Evolutionary conservation across 2,797 vertebrate species (phyloP).

Genomic region (Pampus argenteus): DNA sequence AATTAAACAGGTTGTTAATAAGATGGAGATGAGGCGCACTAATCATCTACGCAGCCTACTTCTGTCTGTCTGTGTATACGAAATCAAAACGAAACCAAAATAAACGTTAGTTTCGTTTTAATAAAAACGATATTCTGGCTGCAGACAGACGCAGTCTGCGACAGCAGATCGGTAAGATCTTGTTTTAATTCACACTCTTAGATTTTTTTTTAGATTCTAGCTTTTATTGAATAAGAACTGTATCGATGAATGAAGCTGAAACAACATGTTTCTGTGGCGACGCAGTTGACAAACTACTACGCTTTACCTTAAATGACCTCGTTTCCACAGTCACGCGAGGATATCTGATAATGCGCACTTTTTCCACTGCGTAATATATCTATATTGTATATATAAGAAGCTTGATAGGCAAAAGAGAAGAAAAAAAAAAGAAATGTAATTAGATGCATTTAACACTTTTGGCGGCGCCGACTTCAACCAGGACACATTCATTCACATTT

Average conservation of each 20-base stretch:
- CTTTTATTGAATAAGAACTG: not conserved
- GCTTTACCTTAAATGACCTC: conserved; percentile 44
- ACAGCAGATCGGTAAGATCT: conserved; percentile 53
- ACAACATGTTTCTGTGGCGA: rapidly evolving
- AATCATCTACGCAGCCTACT: no score
- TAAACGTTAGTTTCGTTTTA: conserved; percentile 47
- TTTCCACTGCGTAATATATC: no score
- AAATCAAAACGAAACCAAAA: conserved; percentile 71
- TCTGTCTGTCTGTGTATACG: no score
- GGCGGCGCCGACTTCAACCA: not conserved
- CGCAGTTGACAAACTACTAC: no score
- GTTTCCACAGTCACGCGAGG: not conserved
- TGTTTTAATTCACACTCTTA: not conserved
- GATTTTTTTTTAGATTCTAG: no score
- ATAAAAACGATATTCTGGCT: not conserved
- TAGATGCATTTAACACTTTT: no score
- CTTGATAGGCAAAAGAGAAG: not conserved
- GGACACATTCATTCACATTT: no score
- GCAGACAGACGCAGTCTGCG: conserved; percentile 20
- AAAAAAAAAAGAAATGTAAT: no score
- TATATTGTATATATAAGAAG: rapidly evolving
- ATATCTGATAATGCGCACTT: rapidly evolving
- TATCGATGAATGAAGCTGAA: no score
- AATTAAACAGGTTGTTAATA: no score
- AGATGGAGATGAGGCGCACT: no score